Evolutionary conservation across 92 coral and sea anemone species (phyloP).

Genomic region (Heliopora coerulea): DNA sequence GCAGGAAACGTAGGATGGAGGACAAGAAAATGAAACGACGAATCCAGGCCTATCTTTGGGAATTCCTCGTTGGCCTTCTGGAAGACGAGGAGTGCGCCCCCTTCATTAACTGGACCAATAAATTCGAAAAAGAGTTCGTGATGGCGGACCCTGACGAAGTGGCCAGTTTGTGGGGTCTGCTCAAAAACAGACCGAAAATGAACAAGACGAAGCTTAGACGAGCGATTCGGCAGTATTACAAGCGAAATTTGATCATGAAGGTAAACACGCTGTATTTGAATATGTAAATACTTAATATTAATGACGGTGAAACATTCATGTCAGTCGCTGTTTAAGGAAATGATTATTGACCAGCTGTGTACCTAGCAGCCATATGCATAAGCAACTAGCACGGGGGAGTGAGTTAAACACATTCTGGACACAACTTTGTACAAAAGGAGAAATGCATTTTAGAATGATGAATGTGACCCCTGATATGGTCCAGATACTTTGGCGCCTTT

Average conservation of each 20-base stretch:
- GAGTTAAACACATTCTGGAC: too few relatives aligned
- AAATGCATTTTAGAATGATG: too few relatives aligned
- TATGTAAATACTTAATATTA: neutral
- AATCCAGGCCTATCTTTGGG: conserved; percentile 43
- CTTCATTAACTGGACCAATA: conserved; percentile 42
- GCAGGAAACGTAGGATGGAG: neutral
- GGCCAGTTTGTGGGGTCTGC: conserved; percentile 39
- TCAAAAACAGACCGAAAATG: conserved; percentile 39
- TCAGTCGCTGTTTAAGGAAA: too few relatives aligned
- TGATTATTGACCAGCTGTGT: too few relatives aligned
- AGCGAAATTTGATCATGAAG: conserved; percentile 39
- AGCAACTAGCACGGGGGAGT: too few relatives aligned
- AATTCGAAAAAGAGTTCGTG: conserved; percentile 37
- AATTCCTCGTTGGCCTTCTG: conserved; percentile 34
- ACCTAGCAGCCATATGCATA: too few relatives aligned
- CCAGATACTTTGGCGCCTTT: too few relatives aligned
- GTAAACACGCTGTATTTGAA: neutral
- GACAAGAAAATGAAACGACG: conserved; percentile 32
- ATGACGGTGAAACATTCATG: neutral
- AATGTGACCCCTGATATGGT: too few relatives aligned
- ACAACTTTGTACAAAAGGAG: too few relatives aligned
- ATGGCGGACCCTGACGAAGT: conserved; percentile 39
- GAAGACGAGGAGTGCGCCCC: conserved; percentile 47
- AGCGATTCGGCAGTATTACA: conserved; percentile 38
- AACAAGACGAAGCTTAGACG: conserved; percentile 39